These are phyloP conservation scores for Sarcophaga carnaria DNA, from an alignment of 2,888 invertebrate species.

Conservation along the genomic window DNA sequence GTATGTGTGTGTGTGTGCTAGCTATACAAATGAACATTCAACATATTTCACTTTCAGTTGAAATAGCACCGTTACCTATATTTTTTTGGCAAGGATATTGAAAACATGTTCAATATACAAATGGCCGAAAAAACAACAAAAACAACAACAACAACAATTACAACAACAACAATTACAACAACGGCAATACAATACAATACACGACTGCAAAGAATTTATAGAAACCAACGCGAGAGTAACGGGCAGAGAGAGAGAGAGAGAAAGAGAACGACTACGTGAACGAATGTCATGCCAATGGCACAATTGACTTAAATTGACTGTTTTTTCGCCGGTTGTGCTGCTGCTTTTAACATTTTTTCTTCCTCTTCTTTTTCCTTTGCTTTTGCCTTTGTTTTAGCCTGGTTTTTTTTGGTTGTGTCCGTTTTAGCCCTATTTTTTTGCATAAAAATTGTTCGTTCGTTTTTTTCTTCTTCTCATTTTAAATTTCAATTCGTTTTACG, in stretches of 20 bases:
- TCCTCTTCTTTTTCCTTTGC: neutral
- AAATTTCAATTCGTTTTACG: conserved; percentile 8
- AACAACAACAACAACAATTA: neutral
- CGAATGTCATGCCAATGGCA: conserved; percentile 58
- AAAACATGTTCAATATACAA: conserved; percentile 37
- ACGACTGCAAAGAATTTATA: neutral
- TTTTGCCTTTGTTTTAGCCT: neutral
- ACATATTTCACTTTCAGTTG: conserved; percentile 65
- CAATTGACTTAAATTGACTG: conserved; percentile 57
- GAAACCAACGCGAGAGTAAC: neutral
- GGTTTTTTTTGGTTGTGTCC: neutral
- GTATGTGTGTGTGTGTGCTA: neutral
- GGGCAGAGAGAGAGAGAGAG: neutral
- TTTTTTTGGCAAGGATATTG: conserved; percentile 63
- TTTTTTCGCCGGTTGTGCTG: conserved; percentile 2
- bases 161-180: conserved; percentile 33
- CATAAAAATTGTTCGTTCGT: neutral
- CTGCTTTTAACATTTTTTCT: neutral
- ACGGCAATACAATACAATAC: neutral
- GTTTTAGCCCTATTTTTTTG: no score
- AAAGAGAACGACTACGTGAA: neutral
- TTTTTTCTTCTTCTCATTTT: neutral
- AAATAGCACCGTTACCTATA: conserved; percentile 58
- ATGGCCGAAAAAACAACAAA: conserved; percentile 9
- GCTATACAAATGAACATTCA: conserved; percentile 13